Evolutionary conservation across 2,888 invertebrate species (phyloP).

Genomic region (Muscina levida): DNA sequence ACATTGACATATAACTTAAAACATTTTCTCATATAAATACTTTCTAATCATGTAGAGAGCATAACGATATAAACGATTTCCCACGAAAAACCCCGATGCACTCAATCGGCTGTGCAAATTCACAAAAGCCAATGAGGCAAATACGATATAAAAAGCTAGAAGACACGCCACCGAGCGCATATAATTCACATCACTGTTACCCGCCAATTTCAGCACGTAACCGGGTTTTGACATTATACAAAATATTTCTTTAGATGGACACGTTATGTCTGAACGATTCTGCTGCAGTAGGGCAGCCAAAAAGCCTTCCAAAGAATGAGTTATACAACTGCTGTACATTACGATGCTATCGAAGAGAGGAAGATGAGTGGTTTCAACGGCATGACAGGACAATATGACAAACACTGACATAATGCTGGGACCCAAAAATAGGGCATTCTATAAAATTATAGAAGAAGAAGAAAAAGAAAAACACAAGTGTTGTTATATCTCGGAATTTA

Average conservation of each 20-base stretch:
- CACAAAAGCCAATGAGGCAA: conserved; percentile 86
- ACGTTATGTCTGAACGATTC: conserved; percentile 87
- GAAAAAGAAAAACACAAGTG: no score
- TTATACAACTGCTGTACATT: conserved; percentile 90
- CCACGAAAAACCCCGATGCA: conserved; percentile 75
- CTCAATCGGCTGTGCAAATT: conserved; percentile 86
- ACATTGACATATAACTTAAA: no score
- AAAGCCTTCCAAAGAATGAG: conserved; percentile 90
- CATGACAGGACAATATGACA: conserved; percentile 91
- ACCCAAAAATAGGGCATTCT: conserved; percentile 94
- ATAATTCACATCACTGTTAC: conserved; percentile 86
- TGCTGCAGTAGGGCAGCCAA: conserved; percentile 89
- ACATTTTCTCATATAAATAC: background rate
- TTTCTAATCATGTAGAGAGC: background rate
- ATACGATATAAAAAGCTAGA: conserved; percentile 85
- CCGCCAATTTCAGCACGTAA: conserved; percentile 87
- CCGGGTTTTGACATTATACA: conserved; percentile 88
- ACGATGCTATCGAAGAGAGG: conserved; percentile 87
- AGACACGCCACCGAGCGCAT: conserved; percentile 85
- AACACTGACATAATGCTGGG: conserved; percentile 92
- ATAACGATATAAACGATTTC: conserved; percentile 44
- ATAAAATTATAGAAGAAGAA: no score
- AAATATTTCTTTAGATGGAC: conserved; percentile 86
- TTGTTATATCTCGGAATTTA: no score
- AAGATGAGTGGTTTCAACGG: conserved; percentile 86